A percentile compares a stretch with the other conserved stretches of the same genome.
phyloP scores from a whole-genome alignment of 2,797 vertebrate species.

The Gobio occitaniae region DNA sequence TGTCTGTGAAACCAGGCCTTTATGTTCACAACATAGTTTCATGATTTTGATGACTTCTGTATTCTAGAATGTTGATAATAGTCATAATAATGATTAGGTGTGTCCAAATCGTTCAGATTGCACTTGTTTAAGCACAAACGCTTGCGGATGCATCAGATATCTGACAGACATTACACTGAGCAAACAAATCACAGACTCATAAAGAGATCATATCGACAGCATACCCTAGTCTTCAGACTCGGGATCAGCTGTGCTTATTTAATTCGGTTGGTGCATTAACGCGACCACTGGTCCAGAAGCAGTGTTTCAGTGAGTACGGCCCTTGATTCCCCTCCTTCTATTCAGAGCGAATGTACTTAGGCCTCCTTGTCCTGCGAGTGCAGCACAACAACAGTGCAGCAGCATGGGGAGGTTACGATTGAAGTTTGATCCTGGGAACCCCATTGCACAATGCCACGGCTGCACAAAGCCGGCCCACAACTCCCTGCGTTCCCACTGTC shows the following conservation, averaged over 20 bases:
- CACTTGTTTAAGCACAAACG: background rate
- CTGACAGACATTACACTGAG: background rate
- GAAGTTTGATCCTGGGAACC: slow-evolving; percentile 84
- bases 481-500: slow-evolving; percentile 72
- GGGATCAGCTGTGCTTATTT: background rate
- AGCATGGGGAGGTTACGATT: slow-evolving; percentile 74
- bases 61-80: background rate
- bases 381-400: slow-evolving; percentile 70
- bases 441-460: slow-evolving; percentile 75
- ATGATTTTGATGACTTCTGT: background rate
- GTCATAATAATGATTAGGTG: background rate
- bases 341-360: slow-evolving; percentile 70
- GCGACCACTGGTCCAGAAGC: slow-evolving; percentile 24
- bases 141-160: background rate
- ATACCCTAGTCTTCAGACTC: background rate
- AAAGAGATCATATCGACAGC: background rate
- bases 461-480: slow-evolving; percentile 75
- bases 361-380: slow-evolving; percentile 65
- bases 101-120: background rate
- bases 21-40: background rate
- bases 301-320: slow-evolving; percentile 8
- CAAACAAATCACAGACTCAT: background rate
- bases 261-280: background rate
- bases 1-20: too few relatives aligned
- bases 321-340: slow-evolving; percentile 11